Base-by-base conservation (phyloP, 1,140 invertebrate genomes). In the Stegodyphus dumicola region DNA sequence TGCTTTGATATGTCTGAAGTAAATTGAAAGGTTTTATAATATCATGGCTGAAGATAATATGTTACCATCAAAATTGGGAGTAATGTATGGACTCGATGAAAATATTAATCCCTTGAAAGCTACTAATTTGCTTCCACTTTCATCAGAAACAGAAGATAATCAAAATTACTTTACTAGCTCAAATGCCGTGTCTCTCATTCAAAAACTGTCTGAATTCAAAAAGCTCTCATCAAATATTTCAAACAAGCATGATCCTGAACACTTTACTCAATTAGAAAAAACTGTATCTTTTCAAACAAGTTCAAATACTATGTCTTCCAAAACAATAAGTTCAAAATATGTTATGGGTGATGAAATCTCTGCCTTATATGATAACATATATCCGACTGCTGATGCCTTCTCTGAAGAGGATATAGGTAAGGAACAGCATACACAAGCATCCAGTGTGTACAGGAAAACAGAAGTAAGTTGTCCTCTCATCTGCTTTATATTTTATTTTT, bases 31-130 rank as follows among this genome's bases (percentile, higher is more conserved):
- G 81, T n/a, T 85, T 76, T 49, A 53, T 76, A 76, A 17, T 64
- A 49, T 81, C 53, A 86, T 86, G 84, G 84, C 84, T 48, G 84
- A 86, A 86, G 84, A 86, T 86, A 86, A 86, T 78, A 60, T 71
- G 11, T 67, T 78, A 73, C 66, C 84, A 54, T 66, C 84, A 54
- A 86, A 86, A 53, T 65, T 74, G 33, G 77, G 76, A 74, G 56
- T 74, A 66, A 69, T 73, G 70, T 86, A 65, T 86, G 76, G 70
- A 73, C 77, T 86, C 60, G 84, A 86, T 66, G 84, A 86, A 78
- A 86, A 86, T 66, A 74, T 86, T 73, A 86, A 86, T 56, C 69
- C 76, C 52, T 79, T 86, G 49, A 77, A 79, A 56, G 51, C 69
- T 78, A 77, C 76, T 79, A 78, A 78, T 66, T 86, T 74, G 66